These are phyloP conservation scores for Drosophila rufa DNA, from an alignment of 1,140 invertebrate genomes.

Conservation along the genomic window DNA sequence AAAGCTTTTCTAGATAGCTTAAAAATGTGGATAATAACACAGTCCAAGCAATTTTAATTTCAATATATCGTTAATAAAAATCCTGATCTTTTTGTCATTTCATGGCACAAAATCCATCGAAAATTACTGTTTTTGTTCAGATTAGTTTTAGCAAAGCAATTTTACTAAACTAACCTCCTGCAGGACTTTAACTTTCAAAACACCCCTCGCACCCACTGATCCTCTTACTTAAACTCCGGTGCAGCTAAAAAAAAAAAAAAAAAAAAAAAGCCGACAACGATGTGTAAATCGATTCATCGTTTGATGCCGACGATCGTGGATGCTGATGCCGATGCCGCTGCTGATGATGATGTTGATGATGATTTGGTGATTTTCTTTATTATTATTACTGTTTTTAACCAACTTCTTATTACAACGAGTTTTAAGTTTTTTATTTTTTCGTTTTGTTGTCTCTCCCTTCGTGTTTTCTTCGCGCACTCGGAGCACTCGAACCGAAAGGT, in stretches of 20 bases:
- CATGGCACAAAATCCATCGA: too few species aligned
- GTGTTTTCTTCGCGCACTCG: slow-evolving; percentile 35
- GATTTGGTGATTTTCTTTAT: slow-evolving; percentile 83
- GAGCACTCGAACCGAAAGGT: slow-evolving; percentile 75
- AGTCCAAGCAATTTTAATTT: too few species aligned
- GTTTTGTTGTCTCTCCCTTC: slow-evolving; percentile 30
- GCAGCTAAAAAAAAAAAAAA: slow-evolving; percentile 14
- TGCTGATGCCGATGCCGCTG: slow-evolving; percentile 28
- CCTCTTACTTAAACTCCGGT: slow-evolving; percentile 2
- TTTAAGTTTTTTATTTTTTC: slow-evolving; percentile 53
- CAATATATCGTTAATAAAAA: too few species aligned
- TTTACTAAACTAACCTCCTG: background rate
- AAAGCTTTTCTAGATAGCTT: too few species aligned
- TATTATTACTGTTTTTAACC: slow-evolving; percentile 83
- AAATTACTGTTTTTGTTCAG: too few species aligned
- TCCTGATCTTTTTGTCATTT: too few species aligned
- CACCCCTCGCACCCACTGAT: slow-evolving; percentile 9
- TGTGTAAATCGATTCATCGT: slow-evolving; percentile 81
- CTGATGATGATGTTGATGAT: slow-evolving; percentile 76
- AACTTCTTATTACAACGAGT: slow-evolving; percentile 82
- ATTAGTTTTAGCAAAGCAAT: background rate
- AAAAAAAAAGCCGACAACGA: slow-evolving; percentile 46
- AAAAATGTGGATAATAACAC: too few species aligned
- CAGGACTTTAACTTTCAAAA: background rate
- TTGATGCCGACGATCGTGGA: slow-evolving; percentile 65